Base-by-base conservation (phyloP, 2,888 invertebrate genomes). In the Synergus japonicus region DNA sequence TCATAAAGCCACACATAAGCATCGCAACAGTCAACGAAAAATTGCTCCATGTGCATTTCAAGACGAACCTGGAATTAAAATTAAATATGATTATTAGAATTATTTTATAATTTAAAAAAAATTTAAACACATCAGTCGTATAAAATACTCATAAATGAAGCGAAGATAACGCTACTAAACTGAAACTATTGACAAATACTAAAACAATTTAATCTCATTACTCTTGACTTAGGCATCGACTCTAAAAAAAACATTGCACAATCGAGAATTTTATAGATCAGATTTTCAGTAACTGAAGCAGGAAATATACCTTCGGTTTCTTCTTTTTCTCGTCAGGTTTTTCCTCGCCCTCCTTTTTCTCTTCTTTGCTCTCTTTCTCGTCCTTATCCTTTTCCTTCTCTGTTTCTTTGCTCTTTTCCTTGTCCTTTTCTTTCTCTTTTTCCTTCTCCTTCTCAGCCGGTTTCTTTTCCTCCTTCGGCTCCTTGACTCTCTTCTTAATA, bases 1-100 rank as follows among this genome's bases (percentile, higher is more conserved):
- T 99, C 98, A 92, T 98, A 99, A 83, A 99, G 97, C 99, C 99
- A 99, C 41, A 99, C 98, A 93, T 97, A 99, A 0, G 98, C 98
- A 92, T 99, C 99, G 58, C 96, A 94, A 22, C 97, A 97, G 93
- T 99, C 99, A 4, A 97, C 95, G 93, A 99, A 99, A 85, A 96
- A 93, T 92, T 99, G 99, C 82, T 98, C 97, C 89, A 97, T 95
- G 92, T 99, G 99, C 97, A 99, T 98, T 92, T 98, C 98, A n/a
- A 99, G 93, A 65, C 98, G 96, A 78, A 99, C 92, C 93, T 93
- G 81, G 67, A 86, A 80, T 77, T 82, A 83, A 77, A 73, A 65
- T 9, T 2, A 73, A 69, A 66, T 18, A 22, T 22, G 22, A 22
- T 22, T 22, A 49, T 15, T n/a, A 76, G 1, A 29, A 29, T 29